Conservation (phyloP, 2,888 invertebrate genomes). For the Trisateles emortualis region DNA sequence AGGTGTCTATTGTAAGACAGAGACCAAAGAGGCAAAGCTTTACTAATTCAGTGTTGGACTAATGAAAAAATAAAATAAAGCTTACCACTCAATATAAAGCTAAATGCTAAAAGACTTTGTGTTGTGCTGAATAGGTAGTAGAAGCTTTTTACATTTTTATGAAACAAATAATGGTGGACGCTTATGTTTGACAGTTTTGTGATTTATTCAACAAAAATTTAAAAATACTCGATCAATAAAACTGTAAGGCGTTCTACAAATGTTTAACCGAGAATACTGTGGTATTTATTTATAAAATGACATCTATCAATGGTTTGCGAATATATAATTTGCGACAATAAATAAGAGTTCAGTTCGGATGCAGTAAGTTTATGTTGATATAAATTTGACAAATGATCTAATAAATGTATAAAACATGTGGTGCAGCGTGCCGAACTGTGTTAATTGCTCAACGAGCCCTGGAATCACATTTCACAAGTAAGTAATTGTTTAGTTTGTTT, state of each 20-base stretch:
- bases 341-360: background rate
- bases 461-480: conserved; percentile 77
- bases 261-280: background rate
- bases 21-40: background rate
- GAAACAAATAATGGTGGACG: conserved; percentile 1
- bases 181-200: background rate
- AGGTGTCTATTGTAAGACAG: background rate
- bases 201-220: background rate
- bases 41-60: background rate
- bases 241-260: background rate
- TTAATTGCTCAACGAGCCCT: conserved; percentile 65
- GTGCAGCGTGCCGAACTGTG: conserved; percentile 70
- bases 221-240: background rate
- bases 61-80: background rate
- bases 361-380: background rate
- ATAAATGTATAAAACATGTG: conserved; percentile 54
- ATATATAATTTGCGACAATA: background rate
- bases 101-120: background rate
- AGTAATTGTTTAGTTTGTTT: conserved; percentile 42
- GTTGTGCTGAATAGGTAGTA: background rate
- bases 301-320: background rate
- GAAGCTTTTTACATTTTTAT: background rate
- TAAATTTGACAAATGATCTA: background rate
- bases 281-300: background rate
- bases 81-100: background rate